A percentile compares a stretch with the other conserved stretches of the same genome.
phyloP scores from a whole-genome alignment of 2,888 invertebrate species.

The Lepidocyrtoides sp. region DNA sequence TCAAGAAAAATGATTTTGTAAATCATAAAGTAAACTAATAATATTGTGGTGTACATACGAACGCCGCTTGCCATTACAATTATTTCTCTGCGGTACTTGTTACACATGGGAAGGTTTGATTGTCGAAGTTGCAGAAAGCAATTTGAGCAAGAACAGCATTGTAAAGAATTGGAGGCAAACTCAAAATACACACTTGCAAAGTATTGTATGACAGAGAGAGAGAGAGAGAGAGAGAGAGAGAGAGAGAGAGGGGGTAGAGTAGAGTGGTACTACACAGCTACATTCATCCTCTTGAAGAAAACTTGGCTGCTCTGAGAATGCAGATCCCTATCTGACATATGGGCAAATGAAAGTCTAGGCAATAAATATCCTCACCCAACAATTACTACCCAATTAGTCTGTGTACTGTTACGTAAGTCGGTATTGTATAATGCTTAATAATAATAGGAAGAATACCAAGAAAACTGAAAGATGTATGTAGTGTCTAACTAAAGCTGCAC shows the following conservation, averaged over 20 bases:
- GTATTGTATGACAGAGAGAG: slow-evolving; percentile 12
- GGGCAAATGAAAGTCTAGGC: slow-evolving; percentile 73
- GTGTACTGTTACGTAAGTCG: slow-evolving; percentile 50
- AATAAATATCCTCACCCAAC: slow-evolving; percentile 77
- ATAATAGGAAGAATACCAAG: too few relatives aligned
- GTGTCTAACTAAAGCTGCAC: slow-evolving; percentile 34
- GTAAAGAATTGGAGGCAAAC: too few relatives aligned
- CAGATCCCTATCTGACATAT: slow-evolving; percentile 77
- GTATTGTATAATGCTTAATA: slow-evolving; percentile 44
- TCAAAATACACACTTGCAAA: too few relatives aligned
- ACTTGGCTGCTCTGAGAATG: slow-evolving; percentile 57
- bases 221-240: neutral
- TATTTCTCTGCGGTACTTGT: too few relatives aligned
- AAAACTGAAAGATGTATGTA: slow-evolving; percentile 32
- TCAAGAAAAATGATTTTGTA: slow-evolving; percentile 21
- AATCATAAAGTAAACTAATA: too few relatives aligned
- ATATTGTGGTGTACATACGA: too few relatives aligned
- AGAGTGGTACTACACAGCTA: too few relatives aligned
- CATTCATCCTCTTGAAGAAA: slow-evolving; percentile 35
- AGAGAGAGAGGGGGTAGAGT: neutral
- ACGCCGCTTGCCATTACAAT: too few relatives aligned
- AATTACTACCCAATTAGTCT: slow-evolving; percentile 82
- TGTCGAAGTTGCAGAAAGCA: too few relatives aligned
- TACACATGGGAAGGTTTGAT: too few relatives aligned
- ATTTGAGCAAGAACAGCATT: neutral